Percentiles rank a stretch among this genome's conserved stretches.
phyloP scores from a whole-genome alignment of 2,113 vertebrate species.

The Plecotus auritus region DNA sequence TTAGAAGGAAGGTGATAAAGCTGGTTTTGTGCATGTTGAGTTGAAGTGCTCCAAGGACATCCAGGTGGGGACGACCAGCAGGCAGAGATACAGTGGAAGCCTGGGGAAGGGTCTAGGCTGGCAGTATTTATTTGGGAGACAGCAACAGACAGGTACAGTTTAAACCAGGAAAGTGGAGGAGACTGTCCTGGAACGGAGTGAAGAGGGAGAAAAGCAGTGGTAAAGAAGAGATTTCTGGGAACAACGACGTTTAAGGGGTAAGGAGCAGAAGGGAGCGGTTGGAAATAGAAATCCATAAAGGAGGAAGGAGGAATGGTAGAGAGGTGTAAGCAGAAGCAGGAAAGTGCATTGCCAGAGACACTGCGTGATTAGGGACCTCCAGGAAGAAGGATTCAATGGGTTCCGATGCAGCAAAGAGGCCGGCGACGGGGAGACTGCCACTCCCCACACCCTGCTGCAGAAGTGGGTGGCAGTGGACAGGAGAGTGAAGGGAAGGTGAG shows the following conservation, averaged over 20 bases:
- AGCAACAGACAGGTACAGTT: too few relatives aligned
- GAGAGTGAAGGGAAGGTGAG: background rate
- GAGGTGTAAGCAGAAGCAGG: background rate
- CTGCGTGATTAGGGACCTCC: background rate
- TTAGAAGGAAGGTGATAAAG: background rate
- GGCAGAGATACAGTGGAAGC: background rate
- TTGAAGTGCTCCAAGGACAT: background rate
- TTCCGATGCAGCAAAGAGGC: background rate
- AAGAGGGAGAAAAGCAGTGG: background rate
- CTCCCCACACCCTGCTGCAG: background rate
- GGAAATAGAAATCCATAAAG: background rate
- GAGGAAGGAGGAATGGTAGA: background rate
- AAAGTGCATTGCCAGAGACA: background rate
- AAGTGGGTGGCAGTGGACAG: background rate
- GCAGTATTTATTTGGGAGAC: background rate
- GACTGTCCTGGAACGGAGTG: background rate
- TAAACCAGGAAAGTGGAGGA: background rate
- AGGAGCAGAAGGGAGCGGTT: background rate
- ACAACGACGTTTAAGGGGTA: background rate
- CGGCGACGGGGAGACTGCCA: too few relatives aligned
- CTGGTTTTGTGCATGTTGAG: background rate
- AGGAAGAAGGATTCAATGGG: background rate
- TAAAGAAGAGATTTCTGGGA: background rate
- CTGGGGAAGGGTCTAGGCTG: too few relatives aligned
- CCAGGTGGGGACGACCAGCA: background rate